Evolutionary conservation across 2,113 vertebrate genomes (phyloP).

Genomic region (Oophaga pumilio): DNA sequence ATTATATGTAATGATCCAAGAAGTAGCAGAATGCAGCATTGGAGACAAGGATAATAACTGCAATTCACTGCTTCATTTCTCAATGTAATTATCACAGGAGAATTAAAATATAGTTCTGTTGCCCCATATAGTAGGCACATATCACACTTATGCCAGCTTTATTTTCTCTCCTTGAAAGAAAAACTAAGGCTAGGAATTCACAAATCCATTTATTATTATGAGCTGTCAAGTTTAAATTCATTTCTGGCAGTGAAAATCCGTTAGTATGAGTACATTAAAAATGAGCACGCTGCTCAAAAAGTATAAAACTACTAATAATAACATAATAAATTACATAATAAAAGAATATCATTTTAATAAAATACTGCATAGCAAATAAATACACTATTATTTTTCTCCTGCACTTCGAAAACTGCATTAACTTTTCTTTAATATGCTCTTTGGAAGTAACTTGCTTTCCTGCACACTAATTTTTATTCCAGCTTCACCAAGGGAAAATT

Average conservation of each 20-base stretch:
- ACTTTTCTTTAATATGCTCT: conserved; percentile 43
- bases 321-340: conserved; percentile 52
- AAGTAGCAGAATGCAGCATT: background rate
- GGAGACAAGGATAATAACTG: conserved; percentile 34
- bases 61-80: conserved; percentile 51
- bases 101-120: conserved; percentile 54
- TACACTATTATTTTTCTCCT: conserved; percentile 47
- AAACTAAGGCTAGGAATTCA: conserved; percentile 20
- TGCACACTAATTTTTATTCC: conserved; percentile 54
- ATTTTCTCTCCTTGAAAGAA: conserved; percentile 34
- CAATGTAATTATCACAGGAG: conserved; percentile 42
- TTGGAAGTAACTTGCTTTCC: conserved; percentile 46
- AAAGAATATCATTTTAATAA: conserved; percentile 51
- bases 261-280: conserved; percentile 54
- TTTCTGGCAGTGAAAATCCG: conserved; percentile 38
- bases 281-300: conserved; percentile 44
- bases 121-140: conserved; percentile 26
- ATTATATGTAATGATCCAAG: conserved; percentile 41
- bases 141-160: conserved; percentile 50
- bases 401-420: conserved; percentile 38
- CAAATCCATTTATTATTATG: conserved; percentile 53
- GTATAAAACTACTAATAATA: conserved; percentile 50
- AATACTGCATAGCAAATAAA: conserved; percentile 48
- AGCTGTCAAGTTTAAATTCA: conserved; percentile 45
- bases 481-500: conserved; percentile 47